Evolutionary conservation across 1,140 invertebrate genomes (phyloP).

Genomic region (Oncopodura yosiiana): DNA sequence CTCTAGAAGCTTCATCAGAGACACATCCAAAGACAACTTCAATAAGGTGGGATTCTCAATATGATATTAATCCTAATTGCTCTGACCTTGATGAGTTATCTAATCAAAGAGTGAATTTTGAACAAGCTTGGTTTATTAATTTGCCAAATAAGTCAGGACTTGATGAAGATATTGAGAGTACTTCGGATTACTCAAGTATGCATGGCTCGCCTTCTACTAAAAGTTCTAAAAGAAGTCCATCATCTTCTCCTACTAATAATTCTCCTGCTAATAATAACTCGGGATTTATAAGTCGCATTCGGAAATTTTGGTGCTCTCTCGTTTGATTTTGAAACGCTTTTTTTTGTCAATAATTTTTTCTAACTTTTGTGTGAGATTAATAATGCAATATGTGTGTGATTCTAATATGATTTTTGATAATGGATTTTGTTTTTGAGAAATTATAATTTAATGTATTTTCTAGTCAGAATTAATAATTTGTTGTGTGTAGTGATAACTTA

Average conservation of each 20-base stretch:
- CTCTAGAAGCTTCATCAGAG: constrained; percentile 20
- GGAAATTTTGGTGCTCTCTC: too few species aligned
- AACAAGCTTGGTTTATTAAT: constrained; percentile 25
- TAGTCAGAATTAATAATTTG: too few species aligned
- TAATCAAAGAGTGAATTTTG: constrained; percentile 13
- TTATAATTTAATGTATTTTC: too few species aligned
- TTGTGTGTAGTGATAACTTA: too few species aligned
- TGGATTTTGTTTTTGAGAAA: too few species aligned
- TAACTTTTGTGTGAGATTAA: too few species aligned
- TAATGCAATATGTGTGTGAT: too few species aligned
- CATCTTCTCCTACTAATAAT: constrained; percentile 10
- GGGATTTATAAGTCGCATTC: too few species aligned
- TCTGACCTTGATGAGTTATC: background rate
- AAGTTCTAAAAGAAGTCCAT: constrained; percentile 14
- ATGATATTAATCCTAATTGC: constrained; percentile 4
- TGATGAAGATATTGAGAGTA: constrained; percentile 17
- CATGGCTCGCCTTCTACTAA: constrained; percentile 24
- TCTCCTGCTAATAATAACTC: constrained; percentile 5
- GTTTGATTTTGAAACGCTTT: too few species aligned
- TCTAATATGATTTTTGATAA: too few species aligned
- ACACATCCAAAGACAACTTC: constrained; percentile 23
- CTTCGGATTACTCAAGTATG: constrained; percentile 29
- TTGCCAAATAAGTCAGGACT: constrained; percentile 7
- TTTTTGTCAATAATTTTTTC: too few species aligned
- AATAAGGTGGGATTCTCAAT: constrained; percentile 8